A percentile compares a stretch with the other conserved stretches of the same genome.
Evolutionary conservation across 2,888 invertebrate genomes (phyloP).

Genomic region (Gymnosoma rotundatum): DNA sequence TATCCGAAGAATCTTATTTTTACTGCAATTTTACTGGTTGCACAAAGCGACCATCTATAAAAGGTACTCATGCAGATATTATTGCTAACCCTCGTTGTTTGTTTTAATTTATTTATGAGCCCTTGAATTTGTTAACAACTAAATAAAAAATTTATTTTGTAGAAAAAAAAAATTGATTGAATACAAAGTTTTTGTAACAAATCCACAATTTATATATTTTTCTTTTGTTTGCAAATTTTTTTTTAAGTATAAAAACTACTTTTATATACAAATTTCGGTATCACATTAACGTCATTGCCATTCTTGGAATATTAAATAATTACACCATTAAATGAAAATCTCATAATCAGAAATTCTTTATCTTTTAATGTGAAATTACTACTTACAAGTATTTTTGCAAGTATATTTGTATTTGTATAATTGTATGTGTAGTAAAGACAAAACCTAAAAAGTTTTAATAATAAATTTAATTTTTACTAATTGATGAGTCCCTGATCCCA

Average conservation of each 20-base stretch:
- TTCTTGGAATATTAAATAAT: conserved; percentile 9
- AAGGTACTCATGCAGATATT: no score
- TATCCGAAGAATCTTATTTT: no score
- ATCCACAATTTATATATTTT: no score
- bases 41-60: no score
- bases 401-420: background rate
- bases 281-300: background rate
- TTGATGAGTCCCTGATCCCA: conserved; percentile 81
- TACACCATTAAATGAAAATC: conserved; percentile 48
- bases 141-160: background rate
- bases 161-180: background rate
- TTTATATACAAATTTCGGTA: no score
- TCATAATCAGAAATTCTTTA: conserved; percentile 39
- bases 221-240: no score
- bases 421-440: conserved; percentile 35
- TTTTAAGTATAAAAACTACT: no score
- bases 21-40: no score
- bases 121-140: no score
- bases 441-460: conserved; percentile 68
- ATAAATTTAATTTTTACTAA: conserved; percentile 81
- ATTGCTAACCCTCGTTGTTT: no score
- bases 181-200: background rate
- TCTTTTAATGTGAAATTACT: conserved; percentile 41
- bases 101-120: no score
- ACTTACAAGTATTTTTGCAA: conserved; percentile 18